Conservation (phyloP, 2,888 invertebrate genomes). For the Melanargia galathea region DNA sequence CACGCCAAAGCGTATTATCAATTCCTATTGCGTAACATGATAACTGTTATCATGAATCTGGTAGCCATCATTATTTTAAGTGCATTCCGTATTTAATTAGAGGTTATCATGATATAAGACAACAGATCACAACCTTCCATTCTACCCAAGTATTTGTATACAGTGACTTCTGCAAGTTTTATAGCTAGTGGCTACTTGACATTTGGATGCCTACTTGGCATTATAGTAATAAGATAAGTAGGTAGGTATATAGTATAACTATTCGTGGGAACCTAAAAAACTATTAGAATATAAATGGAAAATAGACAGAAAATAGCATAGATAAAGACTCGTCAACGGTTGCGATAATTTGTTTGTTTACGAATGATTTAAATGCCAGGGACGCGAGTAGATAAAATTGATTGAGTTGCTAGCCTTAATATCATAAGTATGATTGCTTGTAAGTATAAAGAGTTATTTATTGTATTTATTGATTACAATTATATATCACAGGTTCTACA, state of each 20-base stretch:
- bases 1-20: slow-evolving; percentile 14
- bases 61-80: not conserved
- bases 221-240: too few species aligned
- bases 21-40: slow-evolving; percentile 19
- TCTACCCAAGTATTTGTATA: too few species aligned
- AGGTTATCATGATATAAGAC: not conserved
- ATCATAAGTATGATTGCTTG: not conserved
- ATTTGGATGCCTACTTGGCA: too few species aligned
- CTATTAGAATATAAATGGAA: not conserved
- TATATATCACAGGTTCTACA: too few species aligned
- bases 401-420: not conserved
- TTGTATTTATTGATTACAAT: too few species aligned
- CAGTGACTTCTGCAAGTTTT: too few species aligned
- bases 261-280: not conserved
- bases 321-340: not conserved
- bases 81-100: slow-evolving; percentile 4
- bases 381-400: not conserved
- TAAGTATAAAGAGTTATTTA: too few species aligned
- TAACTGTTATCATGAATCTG: slow-evolving; percentile 20
- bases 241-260: too few species aligned
- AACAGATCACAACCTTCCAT: too few species aligned
- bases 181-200: too few species aligned
- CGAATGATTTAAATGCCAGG: not conserved
- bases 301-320: too few species aligned
- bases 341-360: not conserved